phyloP scores from a whole-genome alignment of 2,113 vertebrate genomes.

The Thunnus maccoyii region DNA sequence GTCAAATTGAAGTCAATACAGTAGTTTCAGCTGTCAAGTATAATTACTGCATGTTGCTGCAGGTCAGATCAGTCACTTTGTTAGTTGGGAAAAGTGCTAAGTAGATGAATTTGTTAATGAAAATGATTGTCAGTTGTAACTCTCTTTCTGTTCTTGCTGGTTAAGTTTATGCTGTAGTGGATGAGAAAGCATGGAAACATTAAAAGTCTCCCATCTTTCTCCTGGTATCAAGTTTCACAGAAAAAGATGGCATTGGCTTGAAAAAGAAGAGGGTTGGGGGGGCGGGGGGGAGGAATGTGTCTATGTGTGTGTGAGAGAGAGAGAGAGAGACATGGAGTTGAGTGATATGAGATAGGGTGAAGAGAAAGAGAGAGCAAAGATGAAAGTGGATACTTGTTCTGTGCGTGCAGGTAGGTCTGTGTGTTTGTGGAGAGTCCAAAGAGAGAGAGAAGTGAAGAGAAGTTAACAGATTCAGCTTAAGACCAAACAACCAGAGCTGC shows the following conservation, averaged over 20 bases:
- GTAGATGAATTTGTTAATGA: no score
- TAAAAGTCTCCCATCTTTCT: conserved; percentile 20
- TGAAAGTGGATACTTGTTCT: conserved; percentile 12
- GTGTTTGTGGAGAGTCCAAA: conserved; percentile 21
- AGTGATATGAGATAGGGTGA: neutral
- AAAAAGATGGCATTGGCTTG: conserved; percentile 21
- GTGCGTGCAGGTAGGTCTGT: conserved; percentile 1
- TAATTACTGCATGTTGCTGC: no score
- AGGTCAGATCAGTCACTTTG: no score
- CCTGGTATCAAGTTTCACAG: conserved; percentile 36
- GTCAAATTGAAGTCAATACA: no score
- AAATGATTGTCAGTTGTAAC: no score
- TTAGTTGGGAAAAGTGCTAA: no score
- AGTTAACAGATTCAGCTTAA: neutral
- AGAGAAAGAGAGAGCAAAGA: neutral
- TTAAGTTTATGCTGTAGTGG: neutral
- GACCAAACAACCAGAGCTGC: conserved; percentile 1
- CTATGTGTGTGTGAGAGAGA: neutral
- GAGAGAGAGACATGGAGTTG: neutral
- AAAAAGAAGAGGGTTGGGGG: neutral
- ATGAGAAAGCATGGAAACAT: conserved; percentile 32
- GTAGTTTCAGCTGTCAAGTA: no score
- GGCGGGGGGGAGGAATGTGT: neutral
- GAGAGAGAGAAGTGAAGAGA: neutral
- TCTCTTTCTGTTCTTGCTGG: conserved; percentile 2